Evolutionary conservation across 35 echinoderm and acorn worm genomes (phyloP).

Genomic region (Ophioderma brevispina): DNA sequence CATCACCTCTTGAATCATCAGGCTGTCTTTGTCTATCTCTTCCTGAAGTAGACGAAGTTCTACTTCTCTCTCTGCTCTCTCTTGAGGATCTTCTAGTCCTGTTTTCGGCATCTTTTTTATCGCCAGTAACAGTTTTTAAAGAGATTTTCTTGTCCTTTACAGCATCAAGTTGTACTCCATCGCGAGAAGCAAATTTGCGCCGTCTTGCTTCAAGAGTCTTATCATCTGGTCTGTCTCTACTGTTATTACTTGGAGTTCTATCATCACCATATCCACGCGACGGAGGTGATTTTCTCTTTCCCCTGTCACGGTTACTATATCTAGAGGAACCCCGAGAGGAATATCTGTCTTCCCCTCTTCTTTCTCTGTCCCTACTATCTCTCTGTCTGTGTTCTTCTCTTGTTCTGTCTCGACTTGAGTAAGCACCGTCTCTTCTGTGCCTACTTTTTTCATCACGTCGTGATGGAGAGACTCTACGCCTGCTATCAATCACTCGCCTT

Average conservation of each 20-base stretch:
- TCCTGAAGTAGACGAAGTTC: neutral
- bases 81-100: neutral
- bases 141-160: neutral
- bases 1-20: too few species aligned
- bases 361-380: neutral
- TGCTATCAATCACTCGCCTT: conserved; percentile 2
- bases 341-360: neutral
- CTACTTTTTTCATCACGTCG: neutral
- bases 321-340: neutral
- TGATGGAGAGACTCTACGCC: neutral
- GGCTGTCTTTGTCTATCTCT: neutral
- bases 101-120: neutral
- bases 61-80: neutral
- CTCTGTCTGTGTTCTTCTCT: neutral
- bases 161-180: conserved; percentile 16
- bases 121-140: conserved; percentile 4
- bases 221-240: neutral
- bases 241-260: neutral
- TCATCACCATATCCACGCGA: neutral
- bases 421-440: conserved; percentile 3
- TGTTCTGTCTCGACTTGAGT: neutral
- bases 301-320: conserved; percentile 13
- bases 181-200: conserved; percentile 27
- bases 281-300: neutral
- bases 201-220: conserved; percentile 40